Evolutionary conservation across 2,797 vertebrate genomes (phyloP).

Genomic region (Erethizon dorsatum): DNA sequence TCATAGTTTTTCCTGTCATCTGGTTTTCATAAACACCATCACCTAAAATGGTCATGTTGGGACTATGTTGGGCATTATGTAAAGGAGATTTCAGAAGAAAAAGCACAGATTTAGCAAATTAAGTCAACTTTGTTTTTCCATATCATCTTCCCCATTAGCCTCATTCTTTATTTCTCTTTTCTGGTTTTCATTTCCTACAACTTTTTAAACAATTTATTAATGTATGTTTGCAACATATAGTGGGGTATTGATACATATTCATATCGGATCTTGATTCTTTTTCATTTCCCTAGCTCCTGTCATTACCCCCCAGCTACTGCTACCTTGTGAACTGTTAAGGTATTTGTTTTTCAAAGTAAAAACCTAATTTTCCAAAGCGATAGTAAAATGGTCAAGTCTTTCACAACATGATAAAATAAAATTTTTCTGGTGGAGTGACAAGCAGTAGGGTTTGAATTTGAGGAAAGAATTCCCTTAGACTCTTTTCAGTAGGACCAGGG

Average conservation of each 20-base stretch:
- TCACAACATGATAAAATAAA: neutral
- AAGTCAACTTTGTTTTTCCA: neutral
- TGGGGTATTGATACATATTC: neutral
- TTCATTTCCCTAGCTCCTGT: neutral
- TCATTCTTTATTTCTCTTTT: neutral
- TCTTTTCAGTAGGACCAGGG: neutral
- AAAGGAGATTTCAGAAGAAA: neutral
- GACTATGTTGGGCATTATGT: neutral
- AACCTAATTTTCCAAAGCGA: neutral
- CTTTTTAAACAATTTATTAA: neutral
- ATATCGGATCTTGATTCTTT: neutral
- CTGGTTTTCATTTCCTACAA: neutral
- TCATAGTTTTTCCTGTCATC: slow-evolving; percentile 39
- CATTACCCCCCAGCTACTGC: neutral
- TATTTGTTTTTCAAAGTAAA: slow-evolving; percentile 1
- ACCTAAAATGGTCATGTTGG: neutral
- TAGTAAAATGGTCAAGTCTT: neutral
- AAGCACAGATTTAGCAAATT: neutral
- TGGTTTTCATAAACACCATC: neutral
- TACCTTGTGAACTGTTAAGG: neutral
- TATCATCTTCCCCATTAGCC: neutral
- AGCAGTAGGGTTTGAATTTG: neutral
- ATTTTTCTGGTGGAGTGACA: neutral
- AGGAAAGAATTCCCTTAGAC: neutral
- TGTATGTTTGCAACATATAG: neutral